A percentile compares a stretch with the other conserved stretches of the same genome.
Conservation (phyloP, 2,113 vertebrate genomes). For the Microcebus griseorufus region DNA sequence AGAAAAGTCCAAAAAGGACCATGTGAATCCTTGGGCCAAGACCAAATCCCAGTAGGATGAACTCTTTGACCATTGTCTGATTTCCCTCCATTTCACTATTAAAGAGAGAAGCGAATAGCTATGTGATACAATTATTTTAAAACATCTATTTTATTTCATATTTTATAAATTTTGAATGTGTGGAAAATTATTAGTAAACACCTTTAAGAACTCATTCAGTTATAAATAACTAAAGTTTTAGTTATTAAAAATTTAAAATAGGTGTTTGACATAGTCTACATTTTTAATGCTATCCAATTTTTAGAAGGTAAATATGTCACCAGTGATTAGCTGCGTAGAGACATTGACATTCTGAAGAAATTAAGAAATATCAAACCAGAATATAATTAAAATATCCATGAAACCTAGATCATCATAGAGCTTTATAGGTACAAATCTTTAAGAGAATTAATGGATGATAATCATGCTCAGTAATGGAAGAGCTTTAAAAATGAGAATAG, state of each 20-base stretch:
- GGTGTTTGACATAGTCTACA: not conserved
- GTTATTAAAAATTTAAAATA: not conserved
- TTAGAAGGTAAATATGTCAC: not conserved
- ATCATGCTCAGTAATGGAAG: not conserved
- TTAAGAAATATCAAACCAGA: not conserved
- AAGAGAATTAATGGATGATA: not conserved
- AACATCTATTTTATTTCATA: not conserved
- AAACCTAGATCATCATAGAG: not conserved
- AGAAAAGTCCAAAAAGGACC: not conserved
- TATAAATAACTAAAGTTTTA: not conserved
- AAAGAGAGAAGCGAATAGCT: not conserved
- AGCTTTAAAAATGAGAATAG: not conserved
- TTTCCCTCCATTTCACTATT: conserved; percentile 49
- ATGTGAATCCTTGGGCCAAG: not conserved
- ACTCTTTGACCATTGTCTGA: conserved; percentile 51
- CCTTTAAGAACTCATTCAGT: not conserved
- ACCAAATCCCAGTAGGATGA: conserved; percentile 66
- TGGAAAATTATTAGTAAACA: not conserved
- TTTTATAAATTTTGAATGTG: not conserved
- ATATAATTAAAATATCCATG: not conserved
- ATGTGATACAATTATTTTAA: not conserved
- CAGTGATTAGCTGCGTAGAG: not conserved
- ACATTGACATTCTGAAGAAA: not conserved
- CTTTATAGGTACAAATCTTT: not conserved
- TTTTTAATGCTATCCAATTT: not conserved